Percentiles rank a stretch among this genome's conserved stretches.
Evolutionary conservation across 2,797 vertebrate genomes (phyloP).

Genomic region (Arrhamphus sclerolepis): DNA sequence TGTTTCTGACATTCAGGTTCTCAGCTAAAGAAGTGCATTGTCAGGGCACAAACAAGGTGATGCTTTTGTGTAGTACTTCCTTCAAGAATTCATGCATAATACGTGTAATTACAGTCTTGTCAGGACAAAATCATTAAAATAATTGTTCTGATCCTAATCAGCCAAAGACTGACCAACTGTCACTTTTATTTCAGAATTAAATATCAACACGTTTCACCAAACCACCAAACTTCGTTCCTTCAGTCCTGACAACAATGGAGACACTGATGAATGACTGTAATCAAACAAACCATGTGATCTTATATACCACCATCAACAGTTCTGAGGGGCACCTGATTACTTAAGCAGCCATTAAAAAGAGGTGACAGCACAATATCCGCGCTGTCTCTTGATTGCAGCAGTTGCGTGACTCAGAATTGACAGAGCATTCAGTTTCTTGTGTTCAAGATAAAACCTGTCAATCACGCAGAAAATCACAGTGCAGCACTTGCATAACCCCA

Average conservation of each 20-base stretch:
- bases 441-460: constrained; percentile 34
- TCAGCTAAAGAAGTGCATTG: constrained; percentile 64
- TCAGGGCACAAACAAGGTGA: constrained; percentile 32
- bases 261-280: constrained; percentile 54
- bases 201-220: constrained; percentile 17
- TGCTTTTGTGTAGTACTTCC: constrained; percentile 23
- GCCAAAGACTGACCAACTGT: constrained; percentile 3
- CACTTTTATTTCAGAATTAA: constrained; percentile 16
- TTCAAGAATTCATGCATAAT: constrained; percentile 15
- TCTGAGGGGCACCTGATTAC: constrained; percentile 40
- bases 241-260: constrained; percentile 36
- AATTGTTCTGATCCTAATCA: too few species aligned
- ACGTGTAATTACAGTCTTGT: constrained; percentile 6
- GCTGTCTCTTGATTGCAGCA: constrained; percentile 44
- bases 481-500: background rate
- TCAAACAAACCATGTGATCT: constrained; percentile 44
- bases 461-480: constrained; percentile 15
- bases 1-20: constrained; percentile 56
- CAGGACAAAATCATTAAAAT: background rate
- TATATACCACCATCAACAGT: constrained; percentile 34
- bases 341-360: constrained; percentile 38
- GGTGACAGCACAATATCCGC: constrained; percentile 60
- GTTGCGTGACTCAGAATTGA: constrained; percentile 39
- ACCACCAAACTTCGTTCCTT: constrained; percentile 12
- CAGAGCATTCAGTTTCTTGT: constrained; percentile 18